phyloP scores from a whole-genome alignment of 2,113 vertebrate genomes.

The Fulica atra region DNA sequence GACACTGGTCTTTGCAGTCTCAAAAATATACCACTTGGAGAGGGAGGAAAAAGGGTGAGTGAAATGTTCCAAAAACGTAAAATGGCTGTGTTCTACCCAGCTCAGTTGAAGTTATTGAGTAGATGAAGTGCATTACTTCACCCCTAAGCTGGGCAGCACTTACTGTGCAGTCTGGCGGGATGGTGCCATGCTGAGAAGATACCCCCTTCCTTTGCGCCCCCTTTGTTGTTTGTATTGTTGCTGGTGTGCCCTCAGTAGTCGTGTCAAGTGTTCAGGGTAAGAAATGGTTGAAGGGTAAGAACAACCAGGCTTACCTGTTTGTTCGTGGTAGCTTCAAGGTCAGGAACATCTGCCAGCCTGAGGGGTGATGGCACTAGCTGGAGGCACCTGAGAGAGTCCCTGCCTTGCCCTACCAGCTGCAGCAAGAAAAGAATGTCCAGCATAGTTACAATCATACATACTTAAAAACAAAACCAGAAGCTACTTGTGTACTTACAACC shows the following conservation, averaged over 20 bases:
- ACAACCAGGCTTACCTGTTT: background rate
- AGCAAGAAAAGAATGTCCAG: background rate
- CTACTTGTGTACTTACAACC: background rate
- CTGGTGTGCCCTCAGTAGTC: background rate
- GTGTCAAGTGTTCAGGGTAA: background rate
- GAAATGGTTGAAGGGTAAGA: too few species aligned
- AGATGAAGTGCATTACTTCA: background rate
- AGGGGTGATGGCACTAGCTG: background rate
- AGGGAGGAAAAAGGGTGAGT: background rate
- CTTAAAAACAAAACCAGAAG: background rate
- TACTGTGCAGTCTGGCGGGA: background rate
- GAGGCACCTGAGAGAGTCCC: background rate
- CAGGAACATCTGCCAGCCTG: background rate
- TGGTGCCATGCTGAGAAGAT: background rate
- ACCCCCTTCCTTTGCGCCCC: accelerated
- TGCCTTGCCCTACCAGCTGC: background rate
- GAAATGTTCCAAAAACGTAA: background rate
- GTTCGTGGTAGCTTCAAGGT: background rate
- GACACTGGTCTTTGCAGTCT: background rate
- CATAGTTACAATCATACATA: background rate
- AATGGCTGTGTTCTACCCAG: background rate
- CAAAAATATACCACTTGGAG: background rate
- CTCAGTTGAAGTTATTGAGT: background rate
- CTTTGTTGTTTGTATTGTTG: background rate
- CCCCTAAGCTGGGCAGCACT: background rate